Percentiles rank a stretch among this genome's conserved stretches.
Evolutionary conservation across 2,113 vertebrate genomes (phyloP).

Genomic region (Lonchura striata): DNA sequence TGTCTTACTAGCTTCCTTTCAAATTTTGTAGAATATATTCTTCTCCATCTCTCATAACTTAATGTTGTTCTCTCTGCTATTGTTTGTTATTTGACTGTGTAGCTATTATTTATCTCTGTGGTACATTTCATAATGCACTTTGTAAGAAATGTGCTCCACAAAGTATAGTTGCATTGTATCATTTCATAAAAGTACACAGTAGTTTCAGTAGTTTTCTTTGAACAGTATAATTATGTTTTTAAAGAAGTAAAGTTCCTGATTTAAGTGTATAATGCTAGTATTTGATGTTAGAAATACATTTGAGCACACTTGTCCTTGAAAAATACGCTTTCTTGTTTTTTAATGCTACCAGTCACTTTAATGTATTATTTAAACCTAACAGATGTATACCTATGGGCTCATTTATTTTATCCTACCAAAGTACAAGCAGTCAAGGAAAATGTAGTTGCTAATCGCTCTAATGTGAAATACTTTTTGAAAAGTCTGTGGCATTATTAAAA

Average conservation of each 20-base stretch:
- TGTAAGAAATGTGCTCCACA: not conserved
- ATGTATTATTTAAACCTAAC: conserved; percentile 41
- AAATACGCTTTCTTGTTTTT: not conserved
- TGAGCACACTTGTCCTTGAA: conserved; percentile 25
- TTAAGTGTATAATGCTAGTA: not conserved
- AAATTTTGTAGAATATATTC: not conserved
- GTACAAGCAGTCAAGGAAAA: not conserved
- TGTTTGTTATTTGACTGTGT: conserved; percentile 29
- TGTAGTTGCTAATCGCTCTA: not conserved
- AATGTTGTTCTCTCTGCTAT: not conserved
- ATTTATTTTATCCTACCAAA: conserved; percentile 4
- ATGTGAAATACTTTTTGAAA: not conserved
- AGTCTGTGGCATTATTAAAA: not conserved
- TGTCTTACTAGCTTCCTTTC: not conserved
- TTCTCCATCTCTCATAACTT: not conserved
- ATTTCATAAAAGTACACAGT: conserved; percentile 15
- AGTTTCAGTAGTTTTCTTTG: conserved; percentile 14
- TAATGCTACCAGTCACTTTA: not conserved
- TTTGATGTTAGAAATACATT: not conserved
- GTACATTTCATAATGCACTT: not conserved
- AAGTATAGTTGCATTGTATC: not conserved
- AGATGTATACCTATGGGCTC: not conserved
- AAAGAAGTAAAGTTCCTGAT: conserved; percentile 12
- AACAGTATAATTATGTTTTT: conserved; percentile 43
- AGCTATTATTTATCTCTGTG: conserved; percentile 33